Conservation (phyloP, 2,888 invertebrate species). For the Eupeodes latifasciatus region DNA sequence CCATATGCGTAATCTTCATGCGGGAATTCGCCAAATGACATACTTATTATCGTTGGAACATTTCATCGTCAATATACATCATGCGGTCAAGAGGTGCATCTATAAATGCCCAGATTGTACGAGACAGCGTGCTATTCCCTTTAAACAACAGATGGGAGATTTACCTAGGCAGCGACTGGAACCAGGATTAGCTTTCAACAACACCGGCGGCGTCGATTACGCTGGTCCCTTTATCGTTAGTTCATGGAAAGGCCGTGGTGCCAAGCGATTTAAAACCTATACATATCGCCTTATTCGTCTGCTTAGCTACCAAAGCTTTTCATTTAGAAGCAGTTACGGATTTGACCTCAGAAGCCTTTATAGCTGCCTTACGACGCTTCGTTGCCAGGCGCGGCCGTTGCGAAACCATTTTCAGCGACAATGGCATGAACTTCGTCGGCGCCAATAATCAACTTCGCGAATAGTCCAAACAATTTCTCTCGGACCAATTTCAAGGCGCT, state of each 20-base stretch:
- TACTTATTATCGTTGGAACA: slow-evolving; percentile 59
- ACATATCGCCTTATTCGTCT: slow-evolving; percentile 78
- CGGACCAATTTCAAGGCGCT: slow-evolving; percentile 76
- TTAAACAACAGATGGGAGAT: slow-evolving; percentile 72
- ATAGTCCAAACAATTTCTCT: background rate
- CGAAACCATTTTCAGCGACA: slow-evolving; percentile 77
- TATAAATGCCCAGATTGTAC: background rate
- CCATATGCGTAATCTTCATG: slow-evolving; percentile 60
- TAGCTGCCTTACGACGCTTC: slow-evolving; percentile 78
- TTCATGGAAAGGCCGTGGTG: slow-evolving; percentile 75
- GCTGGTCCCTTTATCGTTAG: slow-evolving; percentile 75
- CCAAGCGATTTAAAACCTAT: slow-evolving; percentile 74
- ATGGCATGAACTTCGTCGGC: slow-evolving; percentile 60
- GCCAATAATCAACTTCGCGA: background rate
- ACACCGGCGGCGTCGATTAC: slow-evolving; percentile 76
- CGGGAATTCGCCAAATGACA: slow-evolving; percentile 64
- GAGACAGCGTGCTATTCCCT: slow-evolving; percentile 39
- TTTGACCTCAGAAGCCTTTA: slow-evolving; percentile 77
- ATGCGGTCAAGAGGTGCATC: background rate
- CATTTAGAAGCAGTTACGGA: slow-evolving; percentile 77
- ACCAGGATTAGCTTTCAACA: slow-evolving; percentile 72
- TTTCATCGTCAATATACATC: background rate
- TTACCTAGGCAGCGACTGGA: slow-evolving; percentile 73
- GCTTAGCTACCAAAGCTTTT: slow-evolving; percentile 78
- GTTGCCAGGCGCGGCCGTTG: slow-evolving; percentile 77